Percentiles rank a stretch among this genome's conserved stretches.
Evolutionary conservation across 2,797 vertebrate genomes (phyloP).

Genomic region (Channa striata): DNA sequence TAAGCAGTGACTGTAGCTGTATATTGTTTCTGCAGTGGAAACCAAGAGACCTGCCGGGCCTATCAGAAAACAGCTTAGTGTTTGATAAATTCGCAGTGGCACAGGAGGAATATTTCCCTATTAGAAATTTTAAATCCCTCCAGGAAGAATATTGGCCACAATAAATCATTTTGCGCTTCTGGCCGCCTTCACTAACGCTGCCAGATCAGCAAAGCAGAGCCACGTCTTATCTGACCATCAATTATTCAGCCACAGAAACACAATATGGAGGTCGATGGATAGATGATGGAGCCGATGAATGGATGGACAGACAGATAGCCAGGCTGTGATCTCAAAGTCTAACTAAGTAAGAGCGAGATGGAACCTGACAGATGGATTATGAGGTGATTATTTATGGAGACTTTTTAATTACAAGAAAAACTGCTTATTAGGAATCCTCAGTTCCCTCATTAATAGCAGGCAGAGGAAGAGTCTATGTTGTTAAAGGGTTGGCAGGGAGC

Average conservation of each 20-base stretch:
- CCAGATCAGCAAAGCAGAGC: constrained; percentile 78
- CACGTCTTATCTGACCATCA: constrained; percentile 80
- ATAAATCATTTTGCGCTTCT: constrained; percentile 82
- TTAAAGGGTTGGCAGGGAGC: constrained; percentile 77
- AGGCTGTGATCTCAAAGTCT: constrained; percentile 66
- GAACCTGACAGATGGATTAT: constrained; percentile 86
- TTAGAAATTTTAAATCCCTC: constrained; percentile 80
- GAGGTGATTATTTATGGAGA: constrained; percentile 87
- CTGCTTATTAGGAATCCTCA: constrained; percentile 86
- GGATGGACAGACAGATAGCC: constrained; percentile 9
- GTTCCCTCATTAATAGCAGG: constrained; percentile 84
- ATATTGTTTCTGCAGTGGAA: constrained; percentile 56
- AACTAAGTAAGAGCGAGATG: constrained; percentile 82
- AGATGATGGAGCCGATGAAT: constrained; percentile 1
- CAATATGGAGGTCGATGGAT: constrained; percentile 22
- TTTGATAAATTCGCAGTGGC: constrained; percentile 76
- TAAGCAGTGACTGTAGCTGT: constrained; percentile 51
- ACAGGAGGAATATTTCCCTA: constrained; percentile 80
- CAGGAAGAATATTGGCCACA: constrained; percentile 77
- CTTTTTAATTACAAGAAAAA: constrained; percentile 89
- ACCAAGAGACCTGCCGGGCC: constrained; percentile 66
- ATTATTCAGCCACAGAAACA: constrained; percentile 74
- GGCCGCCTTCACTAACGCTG: constrained; percentile 76
- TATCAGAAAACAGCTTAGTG: constrained; percentile 61
- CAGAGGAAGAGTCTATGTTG: constrained; percentile 77